Base-by-base conservation (phyloP, 2,797 vertebrate species). In the Megalops cyprinoides region DNA sequence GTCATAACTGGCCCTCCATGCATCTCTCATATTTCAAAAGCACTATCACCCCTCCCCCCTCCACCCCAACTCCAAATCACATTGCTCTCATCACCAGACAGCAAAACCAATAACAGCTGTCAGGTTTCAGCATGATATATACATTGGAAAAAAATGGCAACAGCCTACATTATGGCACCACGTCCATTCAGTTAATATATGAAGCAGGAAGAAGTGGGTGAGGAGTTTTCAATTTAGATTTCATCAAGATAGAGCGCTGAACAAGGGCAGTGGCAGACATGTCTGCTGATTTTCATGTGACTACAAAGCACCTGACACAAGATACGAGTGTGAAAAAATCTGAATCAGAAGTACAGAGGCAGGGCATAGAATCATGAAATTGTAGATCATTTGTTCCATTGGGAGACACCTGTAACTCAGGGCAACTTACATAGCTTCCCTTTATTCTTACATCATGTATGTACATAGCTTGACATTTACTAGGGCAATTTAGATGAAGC, bases 181-280 rank as follows among this genome's bases (percentile, higher is more conserved):
- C 12, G 20, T 69, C 65, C 37, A 42, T 4, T 12, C 62, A 25
- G 37, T 71, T 71, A 71, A 44, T 4, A 39, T 8, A 71, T 44
- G 18, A 18, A 44, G 20, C 37, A 23, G 67, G 39, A 14, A 53
- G 18, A 15, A 53, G 51, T 15, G 18, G 71, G 67, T 39, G 12
- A 44, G 67, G 67, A 44, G 67, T 44, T 71, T 60, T 71, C 18
- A 71, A 42, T 71, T 71, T 71, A 71, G 67, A 71, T 39, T 53
- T 53, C 6, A 20, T 20, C 37, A 69, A 28, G 39, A 71, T 8
- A 44, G 18, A n/a, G 67, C 67, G n/a, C 65, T 7, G 8, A 18
- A 1, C 10, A 67, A 31, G 20, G 65, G 34, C 15, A 62, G 58
- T 2, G 28, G 46, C 46, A 12, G 65, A 37, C 67, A 42, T 34